phyloP scores from a whole-genome alignment of 1,140 invertebrate genomes.

The Nomia melanderi region DNA sequence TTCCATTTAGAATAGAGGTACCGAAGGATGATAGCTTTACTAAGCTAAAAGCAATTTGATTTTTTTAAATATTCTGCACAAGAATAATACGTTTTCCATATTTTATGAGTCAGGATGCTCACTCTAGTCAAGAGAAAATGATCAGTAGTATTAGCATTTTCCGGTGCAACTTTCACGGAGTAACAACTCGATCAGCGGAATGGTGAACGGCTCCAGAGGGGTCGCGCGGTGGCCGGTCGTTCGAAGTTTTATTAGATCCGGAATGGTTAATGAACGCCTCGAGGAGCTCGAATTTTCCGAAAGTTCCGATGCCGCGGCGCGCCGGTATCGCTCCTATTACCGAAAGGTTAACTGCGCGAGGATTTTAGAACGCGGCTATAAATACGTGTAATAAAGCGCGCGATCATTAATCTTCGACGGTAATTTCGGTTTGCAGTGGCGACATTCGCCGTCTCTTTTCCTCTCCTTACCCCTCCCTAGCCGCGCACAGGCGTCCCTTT shows the following conservation, averaged over 20 bases:
- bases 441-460: conserved; percentile 68
- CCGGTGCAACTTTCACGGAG: not conserved
- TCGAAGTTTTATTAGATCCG: not conserved
- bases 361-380: conserved; percentile 63
- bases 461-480: conserved; percentile 48
- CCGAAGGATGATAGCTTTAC: no score
- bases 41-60: no score
- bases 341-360: conserved; percentile 44
- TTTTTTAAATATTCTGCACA: no score
- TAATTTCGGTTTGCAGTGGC: conserved; percentile 75
- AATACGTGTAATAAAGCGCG: conserved; percentile 72
- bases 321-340: conserved; percentile 21
- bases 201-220: not conserved
- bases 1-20: no score
- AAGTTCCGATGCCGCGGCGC: not conserved
- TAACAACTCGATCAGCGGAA: not conserved
- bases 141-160: not conserved
- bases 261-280: no score
- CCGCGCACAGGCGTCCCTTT: conserved; percentile 45
- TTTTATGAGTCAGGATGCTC: no score
- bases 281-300: not conserved
- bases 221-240: not conserved
- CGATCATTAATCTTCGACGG: conserved; percentile 74
- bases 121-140: no score
- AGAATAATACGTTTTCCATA: no score